phyloP scores from a whole-genome alignment of 2,113 vertebrate genomes.

The Rhinoderma darwinii region DNA sequence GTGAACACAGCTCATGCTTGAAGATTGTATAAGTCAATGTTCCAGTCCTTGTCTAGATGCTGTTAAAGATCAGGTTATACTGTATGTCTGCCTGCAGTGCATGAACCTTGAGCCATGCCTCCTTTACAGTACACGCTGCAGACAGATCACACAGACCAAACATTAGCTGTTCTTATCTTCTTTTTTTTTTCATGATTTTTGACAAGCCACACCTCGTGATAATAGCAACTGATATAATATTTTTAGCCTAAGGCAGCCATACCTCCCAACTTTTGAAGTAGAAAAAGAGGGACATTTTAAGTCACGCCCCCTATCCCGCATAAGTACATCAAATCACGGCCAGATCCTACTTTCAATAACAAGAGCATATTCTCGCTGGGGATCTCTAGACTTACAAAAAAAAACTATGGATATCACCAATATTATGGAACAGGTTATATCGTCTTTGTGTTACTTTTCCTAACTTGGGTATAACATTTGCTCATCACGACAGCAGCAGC shows the following conservation, averaged over 20 bases:
- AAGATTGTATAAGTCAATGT: background rate
- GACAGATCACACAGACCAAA: slow-evolving; percentile 39
- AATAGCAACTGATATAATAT: slow-evolving; percentile 22
- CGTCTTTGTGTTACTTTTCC: too few species aligned
- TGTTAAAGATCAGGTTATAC: background rate
- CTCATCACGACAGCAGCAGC: too few species aligned
- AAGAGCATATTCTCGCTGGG: too few species aligned
- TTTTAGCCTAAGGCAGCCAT: background rate
- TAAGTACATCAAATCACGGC: too few species aligned
- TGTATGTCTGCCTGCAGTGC: background rate
- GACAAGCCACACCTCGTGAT: slow-evolving; percentile 36
- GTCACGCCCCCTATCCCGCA: too few species aligned
- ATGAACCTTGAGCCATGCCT: background rate
- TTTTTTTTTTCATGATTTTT: slow-evolving; percentile 17
- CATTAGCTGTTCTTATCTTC: slow-evolving; percentile 50
- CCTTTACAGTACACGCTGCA: background rate
- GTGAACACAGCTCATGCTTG: slow-evolving; percentile 20
- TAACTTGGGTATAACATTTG: too few species aligned
- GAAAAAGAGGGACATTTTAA: too few species aligned
- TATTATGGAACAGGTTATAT: too few species aligned
- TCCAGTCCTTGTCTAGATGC: background rate
- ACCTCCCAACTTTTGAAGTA: too few species aligned
- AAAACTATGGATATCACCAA: too few species aligned
- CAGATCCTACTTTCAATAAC: too few species aligned
- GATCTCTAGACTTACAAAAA: too few species aligned